phyloP scores from a whole-genome alignment of 2,113 vertebrate genomes.

The Takifugu flavidus region DNA sequence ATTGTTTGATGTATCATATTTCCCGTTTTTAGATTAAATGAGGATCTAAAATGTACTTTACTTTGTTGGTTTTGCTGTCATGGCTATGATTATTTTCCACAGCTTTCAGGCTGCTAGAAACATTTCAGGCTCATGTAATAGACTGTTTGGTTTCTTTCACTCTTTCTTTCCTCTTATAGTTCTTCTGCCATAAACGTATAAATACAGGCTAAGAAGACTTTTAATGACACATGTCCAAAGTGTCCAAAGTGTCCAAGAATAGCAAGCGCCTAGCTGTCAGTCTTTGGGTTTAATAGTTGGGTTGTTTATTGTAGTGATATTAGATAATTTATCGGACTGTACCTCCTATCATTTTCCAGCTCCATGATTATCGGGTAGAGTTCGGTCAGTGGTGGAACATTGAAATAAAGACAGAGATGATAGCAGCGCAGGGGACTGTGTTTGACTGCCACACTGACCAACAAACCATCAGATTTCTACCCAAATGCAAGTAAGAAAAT shows the following conservation, averaged over 20 bases:
- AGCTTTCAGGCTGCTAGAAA: too few species aligned
- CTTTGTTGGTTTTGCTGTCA: too few species aligned
- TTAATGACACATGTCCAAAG: background rate
- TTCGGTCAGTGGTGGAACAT: constrained; percentile 84
- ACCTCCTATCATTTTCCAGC: constrained; percentile 42
- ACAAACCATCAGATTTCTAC: constrained; percentile 75
- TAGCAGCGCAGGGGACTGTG: constrained; percentile 78
- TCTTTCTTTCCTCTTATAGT: constrained; percentile 8
- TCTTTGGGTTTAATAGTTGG: constrained; percentile 14
- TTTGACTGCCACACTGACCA: constrained; percentile 84
- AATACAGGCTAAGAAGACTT: constrained; percentile 3
- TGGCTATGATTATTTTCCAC: too few species aligned
- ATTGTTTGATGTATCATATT: too few species aligned
- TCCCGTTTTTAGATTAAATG: too few species aligned
- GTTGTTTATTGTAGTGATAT: constrained; percentile 14
- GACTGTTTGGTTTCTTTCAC: background rate
- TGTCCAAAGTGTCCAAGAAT: constrained; percentile 9
- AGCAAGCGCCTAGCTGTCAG: constrained; percentile 16
- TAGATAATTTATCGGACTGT: constrained; percentile 19
- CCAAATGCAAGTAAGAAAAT: constrained; percentile 64
- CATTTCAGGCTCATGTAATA: background rate
- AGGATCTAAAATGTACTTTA: too few species aligned
- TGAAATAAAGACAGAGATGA: constrained; percentile 80
- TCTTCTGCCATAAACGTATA: constrained; percentile 4
- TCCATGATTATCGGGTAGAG: constrained; percentile 78